Evolutionary conservation across 1,140 invertebrate genomes (phyloP).

Genomic region (Orchesella cincta): DNA sequence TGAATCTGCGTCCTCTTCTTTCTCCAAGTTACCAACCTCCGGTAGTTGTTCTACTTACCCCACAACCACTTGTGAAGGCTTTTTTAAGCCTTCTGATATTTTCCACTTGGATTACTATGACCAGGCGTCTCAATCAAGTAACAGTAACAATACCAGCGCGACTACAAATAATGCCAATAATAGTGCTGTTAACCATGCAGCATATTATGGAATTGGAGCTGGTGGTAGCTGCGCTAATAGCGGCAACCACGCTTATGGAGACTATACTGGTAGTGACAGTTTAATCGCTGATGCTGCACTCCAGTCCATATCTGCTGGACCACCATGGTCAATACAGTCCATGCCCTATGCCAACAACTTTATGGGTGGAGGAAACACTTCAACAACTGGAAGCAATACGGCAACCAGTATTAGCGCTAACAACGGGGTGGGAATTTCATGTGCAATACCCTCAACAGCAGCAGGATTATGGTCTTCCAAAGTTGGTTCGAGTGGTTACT

Average conservation of each 20-base stretch:
- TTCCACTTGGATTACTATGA: conserved; percentile 45
- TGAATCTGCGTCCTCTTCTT: background rate
- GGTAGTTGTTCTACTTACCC: background rate
- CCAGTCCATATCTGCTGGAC: background rate
- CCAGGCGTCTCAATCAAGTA: background rate
- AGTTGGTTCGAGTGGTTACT: background rate
- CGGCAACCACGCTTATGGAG: background rate
- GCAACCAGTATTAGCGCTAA: background rate
- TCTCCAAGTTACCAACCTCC: background rate
- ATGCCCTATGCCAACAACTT: background rate
- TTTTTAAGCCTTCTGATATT: conserved; percentile 47
- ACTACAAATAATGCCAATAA: background rate
- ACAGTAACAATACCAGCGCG: background rate
- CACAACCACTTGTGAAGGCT: conserved; percentile 34
- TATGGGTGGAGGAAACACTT: background rate
- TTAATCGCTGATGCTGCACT: background rate
- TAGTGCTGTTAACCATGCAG: background rate
- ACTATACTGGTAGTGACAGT: background rate
- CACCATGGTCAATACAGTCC: background rate
- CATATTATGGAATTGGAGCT: background rate
- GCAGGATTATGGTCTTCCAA: background rate
- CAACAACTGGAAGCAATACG: background rate
- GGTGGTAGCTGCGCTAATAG: background rate
- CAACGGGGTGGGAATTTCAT: background rate
- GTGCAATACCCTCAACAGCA: background rate